A percentile compares a stretch with the other conserved stretches of the same genome.
These are phyloP conservation scores for Gyps fulvus DNA, from an alignment of 2,113 vertebrate species.

Conservation along the genomic window DNA sequence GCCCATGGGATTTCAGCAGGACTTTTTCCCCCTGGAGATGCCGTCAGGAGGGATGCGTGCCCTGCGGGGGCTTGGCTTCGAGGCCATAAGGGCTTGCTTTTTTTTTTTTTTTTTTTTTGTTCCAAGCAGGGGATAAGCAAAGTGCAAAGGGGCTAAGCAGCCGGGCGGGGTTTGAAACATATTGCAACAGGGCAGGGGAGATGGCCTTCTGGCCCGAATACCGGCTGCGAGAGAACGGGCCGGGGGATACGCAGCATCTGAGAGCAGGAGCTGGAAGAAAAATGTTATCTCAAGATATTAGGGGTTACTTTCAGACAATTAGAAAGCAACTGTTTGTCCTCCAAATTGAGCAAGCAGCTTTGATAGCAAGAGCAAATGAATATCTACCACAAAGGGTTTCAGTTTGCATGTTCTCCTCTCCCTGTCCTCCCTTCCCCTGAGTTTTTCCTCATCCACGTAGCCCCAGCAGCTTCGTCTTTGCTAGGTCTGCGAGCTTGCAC, in stretches of 20 bases:
- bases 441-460: neutral
- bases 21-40: neutral
- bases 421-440: neutral
- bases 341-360: neutral
- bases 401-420: rapidly evolving
- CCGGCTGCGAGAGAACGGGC: neutral
- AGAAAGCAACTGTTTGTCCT: neutral
- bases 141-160: neutral
- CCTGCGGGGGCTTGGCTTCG: neutral
- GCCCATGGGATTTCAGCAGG: rapidly evolving
- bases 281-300: neutral
- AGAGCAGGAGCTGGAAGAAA: neutral
- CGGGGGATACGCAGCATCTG: neutral
- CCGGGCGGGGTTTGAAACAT: neutral
- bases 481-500: rapidly evolving
- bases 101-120: neutral
- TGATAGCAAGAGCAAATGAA: neutral
- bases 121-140: neutral
- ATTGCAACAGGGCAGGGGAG: neutral
- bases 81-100: neutral
- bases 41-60: neutral
- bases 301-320: neutral
- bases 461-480: neutral
- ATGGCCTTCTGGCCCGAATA: neutral
- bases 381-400: neutral